Evolutionary conservation across 2,888 invertebrate species (phyloP).

Genomic region (Zaprionus lineosus): DNA sequence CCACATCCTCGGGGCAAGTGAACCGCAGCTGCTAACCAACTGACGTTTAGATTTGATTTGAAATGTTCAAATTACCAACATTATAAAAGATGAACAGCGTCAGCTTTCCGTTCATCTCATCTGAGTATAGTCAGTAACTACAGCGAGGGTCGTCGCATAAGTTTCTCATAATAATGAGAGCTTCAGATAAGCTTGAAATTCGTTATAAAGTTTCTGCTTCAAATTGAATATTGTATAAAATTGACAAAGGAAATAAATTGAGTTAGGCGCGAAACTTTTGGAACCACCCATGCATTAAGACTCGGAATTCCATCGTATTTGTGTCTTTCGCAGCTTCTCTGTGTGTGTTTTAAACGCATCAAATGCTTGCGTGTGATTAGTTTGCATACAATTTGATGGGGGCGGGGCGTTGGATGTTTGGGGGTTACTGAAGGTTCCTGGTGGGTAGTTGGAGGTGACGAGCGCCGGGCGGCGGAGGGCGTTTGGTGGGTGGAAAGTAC

Average conservation of each 20-base stretch:
- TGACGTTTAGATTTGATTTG: constrained; percentile 76
- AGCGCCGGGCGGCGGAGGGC: background rate
- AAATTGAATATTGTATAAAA: too few relatives aligned
- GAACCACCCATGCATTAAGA: constrained; percentile 24
- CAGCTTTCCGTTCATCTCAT: constrained; percentile 29
- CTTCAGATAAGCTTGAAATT: too few relatives aligned
- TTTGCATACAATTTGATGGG: constrained; percentile 70
- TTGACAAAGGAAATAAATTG: too few relatives aligned
- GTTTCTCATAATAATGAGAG: constrained; percentile 4
- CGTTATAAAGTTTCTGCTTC: too few relatives aligned
- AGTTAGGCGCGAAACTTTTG: background rate
- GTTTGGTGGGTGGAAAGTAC: constrained; percentile 6
- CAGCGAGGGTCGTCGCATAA: constrained; percentile 11
- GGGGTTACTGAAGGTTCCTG: constrained; percentile 11
- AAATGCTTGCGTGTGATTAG: constrained; percentile 76
- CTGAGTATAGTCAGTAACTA: constrained; percentile 9
- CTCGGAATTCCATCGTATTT: constrained; percentile 28
- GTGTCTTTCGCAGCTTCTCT: constrained; percentile 14
- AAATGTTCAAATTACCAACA: constrained; percentile 75
- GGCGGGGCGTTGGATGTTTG: constrained; percentile 1
- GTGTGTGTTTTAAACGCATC: constrained; percentile 72
- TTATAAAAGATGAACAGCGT: constrained; percentile 71
- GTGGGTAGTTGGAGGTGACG: background rate
- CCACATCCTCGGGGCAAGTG: constrained; percentile 36
- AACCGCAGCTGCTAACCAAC: constrained; percentile 74